Conservation (phyloP, 2,888 invertebrate genomes). For the Villa cingulata region DNA sequence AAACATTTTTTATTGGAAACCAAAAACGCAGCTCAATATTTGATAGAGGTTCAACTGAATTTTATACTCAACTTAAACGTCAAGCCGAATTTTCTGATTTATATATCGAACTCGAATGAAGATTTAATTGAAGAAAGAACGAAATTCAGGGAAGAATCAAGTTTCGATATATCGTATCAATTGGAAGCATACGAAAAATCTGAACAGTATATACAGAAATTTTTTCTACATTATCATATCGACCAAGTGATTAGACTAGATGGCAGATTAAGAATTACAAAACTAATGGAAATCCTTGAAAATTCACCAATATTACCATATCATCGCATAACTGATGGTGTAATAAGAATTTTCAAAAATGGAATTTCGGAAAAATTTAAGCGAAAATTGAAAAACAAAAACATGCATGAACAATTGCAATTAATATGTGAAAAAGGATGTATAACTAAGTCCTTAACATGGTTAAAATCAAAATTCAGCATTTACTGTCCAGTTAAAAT, state of each 20-base stretch:
- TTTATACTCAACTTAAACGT: conserved; percentile 4
- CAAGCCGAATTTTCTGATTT: conserved; percentile 5
- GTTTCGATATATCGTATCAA: not conserved
- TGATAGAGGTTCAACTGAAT: conserved; percentile 18
- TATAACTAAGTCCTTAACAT: conserved; percentile 29
- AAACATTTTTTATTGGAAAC: conserved; percentile 8
- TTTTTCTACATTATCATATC: conserved; percentile 29
- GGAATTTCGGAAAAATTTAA: not conserved
- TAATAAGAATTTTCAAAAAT: conserved; percentile 21
- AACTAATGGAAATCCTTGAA: conserved; percentile 40
- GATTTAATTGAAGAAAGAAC: not conserved
- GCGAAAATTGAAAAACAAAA: conserved; percentile 18
- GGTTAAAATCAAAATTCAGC: conserved; percentile 44
- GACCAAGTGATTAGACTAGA: conserved; percentile 45
- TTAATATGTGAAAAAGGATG: conserved; percentile 22
- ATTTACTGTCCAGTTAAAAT: conserved; percentile 51
- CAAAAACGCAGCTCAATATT: not conserved
- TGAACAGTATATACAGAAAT: conserved; percentile 25
- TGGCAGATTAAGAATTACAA: conserved; percentile 37
- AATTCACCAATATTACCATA: conserved; percentile 34
- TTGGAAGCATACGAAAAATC: not conserved
- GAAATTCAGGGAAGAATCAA: not conserved
- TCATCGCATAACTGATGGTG: conserved; percentile 27
- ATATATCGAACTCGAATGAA: not conserved
- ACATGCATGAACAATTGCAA: conserved; percentile 21